Percentiles rank a stretch among this genome's conserved stretches.
Conservation (phyloP, 2,797 vertebrate genomes). For the Sebastes cheni region DNA sequence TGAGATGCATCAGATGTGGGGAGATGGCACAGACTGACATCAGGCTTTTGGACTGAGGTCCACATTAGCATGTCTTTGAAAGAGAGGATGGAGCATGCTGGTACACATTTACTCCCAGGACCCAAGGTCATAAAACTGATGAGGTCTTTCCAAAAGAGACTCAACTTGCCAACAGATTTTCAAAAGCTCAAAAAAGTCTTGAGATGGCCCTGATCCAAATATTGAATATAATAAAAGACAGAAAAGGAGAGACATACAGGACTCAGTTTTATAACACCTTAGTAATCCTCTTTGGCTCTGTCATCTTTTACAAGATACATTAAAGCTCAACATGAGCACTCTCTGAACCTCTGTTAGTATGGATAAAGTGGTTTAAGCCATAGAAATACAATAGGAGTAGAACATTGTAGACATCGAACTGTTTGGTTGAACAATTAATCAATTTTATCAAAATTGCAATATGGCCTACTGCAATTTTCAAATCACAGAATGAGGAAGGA, state of each 20-base stretch:
- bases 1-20: slow-evolving; percentile 62
- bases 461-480: too few species aligned
- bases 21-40: slow-evolving; percentile 61
- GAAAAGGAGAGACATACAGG: slow-evolving; percentile 7
- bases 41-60: slow-evolving; percentile 51
- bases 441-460: too few species aligned
- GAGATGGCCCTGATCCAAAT: slow-evolving; percentile 35
- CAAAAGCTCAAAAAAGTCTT: slow-evolving; percentile 9
- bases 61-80: slow-evolving; percentile 76
- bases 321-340: neutral
- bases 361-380: neutral
- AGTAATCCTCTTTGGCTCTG: neutral
- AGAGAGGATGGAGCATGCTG: slow-evolving; percentile 22
- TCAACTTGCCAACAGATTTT: slow-evolving; percentile 37
- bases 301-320: neutral
- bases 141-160: slow-evolving; percentile 33
- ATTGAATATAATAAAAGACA: slow-evolving; percentile 24
- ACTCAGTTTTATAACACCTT: neutral
- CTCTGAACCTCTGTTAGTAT: neutral
- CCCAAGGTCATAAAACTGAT: slow-evolving; percentile 36
- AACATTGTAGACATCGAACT: too few species aligned
- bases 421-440: too few species aligned
- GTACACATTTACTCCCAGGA: slow-evolving; percentile 35
- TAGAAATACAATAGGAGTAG: too few species aligned
- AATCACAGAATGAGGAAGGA: too few species aligned